Evolutionary conservation across 2,113 vertebrate species (phyloP), one percentile per base, ranked within the genome.

Genomic region (Lepidothrix coronata): DNA sequence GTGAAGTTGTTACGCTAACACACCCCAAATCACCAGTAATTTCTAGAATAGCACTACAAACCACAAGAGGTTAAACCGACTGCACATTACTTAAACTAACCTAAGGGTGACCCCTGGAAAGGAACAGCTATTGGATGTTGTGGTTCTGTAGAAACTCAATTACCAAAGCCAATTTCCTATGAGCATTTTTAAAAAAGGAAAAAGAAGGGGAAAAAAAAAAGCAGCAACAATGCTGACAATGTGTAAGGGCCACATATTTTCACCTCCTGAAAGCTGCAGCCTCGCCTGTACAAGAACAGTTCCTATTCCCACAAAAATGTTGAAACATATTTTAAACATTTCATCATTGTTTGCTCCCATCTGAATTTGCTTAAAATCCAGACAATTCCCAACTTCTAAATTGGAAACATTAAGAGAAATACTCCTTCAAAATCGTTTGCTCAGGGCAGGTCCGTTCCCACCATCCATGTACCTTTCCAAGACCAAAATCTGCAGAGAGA

Each of bases 131-230:
- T 96, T 94, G 92, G 95, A 94, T 94, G 80, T 77, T 96, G 95
- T 89, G 95, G 96, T 93, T 95, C 96, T 95, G 93, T 91, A 96
- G 95, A 97, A 97, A 95, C 96, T 96, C 96, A 96, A 96, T 96
- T 96, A 97, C 85, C 85, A 96, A 93, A 95, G 96, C 96, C 68
- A 96, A 97, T 96, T 96, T 97, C 96, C 93, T 96, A 94, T 18
- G n/a, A 95, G 70, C 77, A 89, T 93, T 96, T 72, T 72, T 52
- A 18, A 91, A 79, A 88, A 74, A 86, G 54, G 37, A 33, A 54
- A 37, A 14, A 27, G 16, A 25, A 44, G 18, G 24, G 1, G 1
- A 12, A 6, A 35, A 31, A 54, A 66, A 80, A 52, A 81, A 4
- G 9, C 72, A 93, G 80, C 73, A 92, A 95, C 86, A 88, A 93